Conservation (phyloP, 2,797 vertebrate genomes). For the Leucoraja ocellata region DNA sequence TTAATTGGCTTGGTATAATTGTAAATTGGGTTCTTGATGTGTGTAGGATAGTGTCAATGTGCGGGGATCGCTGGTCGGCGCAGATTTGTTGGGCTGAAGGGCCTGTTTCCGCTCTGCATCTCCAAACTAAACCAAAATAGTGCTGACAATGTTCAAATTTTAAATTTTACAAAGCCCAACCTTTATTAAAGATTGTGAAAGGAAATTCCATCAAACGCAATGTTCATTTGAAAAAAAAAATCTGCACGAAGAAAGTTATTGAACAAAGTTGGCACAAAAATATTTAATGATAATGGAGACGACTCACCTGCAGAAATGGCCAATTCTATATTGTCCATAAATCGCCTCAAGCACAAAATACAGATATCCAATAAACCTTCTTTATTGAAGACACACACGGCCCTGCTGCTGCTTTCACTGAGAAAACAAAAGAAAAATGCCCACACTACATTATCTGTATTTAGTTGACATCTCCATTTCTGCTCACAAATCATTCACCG, state of each 20-base stretch:
- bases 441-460: neutral
- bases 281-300: neutral
- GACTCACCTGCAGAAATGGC: constrained; percentile 81
- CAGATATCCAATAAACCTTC: constrained; percentile 76
- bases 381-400: constrained; percentile 82
- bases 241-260: neutral
- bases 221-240: neutral
- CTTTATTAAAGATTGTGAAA: neutral
- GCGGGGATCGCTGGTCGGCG: too few relatives aligned
- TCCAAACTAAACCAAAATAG: too few relatives aligned
- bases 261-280: too few relatives aligned
- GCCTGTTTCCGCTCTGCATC: too few relatives aligned
- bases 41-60: too few relatives aligned
- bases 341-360: constrained; percentile 74
- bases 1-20: too few relatives aligned
- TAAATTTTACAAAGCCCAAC: neutral
- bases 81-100: too few relatives aligned
- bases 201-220: neutral
- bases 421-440: constrained; percentile 5
- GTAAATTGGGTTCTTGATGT: too few relatives aligned
- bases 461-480: neutral
- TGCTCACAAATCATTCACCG: neutral
- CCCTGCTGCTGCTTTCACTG: constrained; percentile 85
- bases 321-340: constrained; percentile 74
- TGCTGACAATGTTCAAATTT: neutral